These are phyloP conservation scores for Minunthozetes semirufus DNA, from an alignment of 2,888 invertebrate species.

Conservation along the genomic window DNA sequence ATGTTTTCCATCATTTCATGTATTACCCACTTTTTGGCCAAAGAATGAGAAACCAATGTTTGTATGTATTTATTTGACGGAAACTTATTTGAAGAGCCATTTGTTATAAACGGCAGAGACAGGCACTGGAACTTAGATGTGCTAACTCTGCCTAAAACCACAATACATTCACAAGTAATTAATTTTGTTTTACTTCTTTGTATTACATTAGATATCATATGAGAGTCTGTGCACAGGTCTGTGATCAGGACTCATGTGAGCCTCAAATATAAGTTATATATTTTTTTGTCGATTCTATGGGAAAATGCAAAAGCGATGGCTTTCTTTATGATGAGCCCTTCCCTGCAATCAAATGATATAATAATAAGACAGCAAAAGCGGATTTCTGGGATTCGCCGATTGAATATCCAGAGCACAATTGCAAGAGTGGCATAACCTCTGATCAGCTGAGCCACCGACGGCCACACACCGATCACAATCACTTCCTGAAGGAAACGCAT, in stretches of 20 bases:
- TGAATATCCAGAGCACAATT: background rate
- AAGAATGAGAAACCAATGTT: background rate
- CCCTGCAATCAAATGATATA: background rate
- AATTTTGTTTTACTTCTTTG: background rate
- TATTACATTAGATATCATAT: background rate
- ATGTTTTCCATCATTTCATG: background rate
- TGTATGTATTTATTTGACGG: conserved; percentile 6
- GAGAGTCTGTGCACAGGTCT: background rate
- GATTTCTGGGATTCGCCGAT: background rate
- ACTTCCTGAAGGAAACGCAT: conserved; percentile 1
- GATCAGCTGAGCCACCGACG: background rate
- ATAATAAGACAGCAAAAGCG: background rate
- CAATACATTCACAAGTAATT: conserved; percentile 18
- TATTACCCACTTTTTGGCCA: background rate
- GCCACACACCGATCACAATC: background rate
- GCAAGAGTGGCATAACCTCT: no score
- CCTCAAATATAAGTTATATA: background rate
- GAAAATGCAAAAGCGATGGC: conserved; percentile 5
- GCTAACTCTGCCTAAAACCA: background rate
- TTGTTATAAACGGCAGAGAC: background rate
- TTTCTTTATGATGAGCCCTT: background rate
- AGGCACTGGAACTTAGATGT: background rate
- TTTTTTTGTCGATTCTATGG: background rate
- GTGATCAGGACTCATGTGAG: background rate
- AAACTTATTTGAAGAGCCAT: conserved; percentile 16